Conservation (phyloP, 2,888 invertebrate genomes). For the Cancer borealis region DNA sequence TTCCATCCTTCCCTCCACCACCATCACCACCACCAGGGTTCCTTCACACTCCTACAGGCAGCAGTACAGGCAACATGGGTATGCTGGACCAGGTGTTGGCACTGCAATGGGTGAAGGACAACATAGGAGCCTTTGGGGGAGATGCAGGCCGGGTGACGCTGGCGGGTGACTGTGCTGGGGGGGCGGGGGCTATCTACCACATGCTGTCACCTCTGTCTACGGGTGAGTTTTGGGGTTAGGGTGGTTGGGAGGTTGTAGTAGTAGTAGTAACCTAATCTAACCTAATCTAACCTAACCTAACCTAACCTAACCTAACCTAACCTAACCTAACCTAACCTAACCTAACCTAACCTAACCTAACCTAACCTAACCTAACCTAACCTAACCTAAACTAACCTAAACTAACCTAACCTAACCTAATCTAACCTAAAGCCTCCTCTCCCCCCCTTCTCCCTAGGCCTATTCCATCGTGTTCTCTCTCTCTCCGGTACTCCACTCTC, state of each 20-base stretch:
- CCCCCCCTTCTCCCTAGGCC: constrained; percentile 50
- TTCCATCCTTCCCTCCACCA: background rate
- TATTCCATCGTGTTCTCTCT: constrained; percentile 74
- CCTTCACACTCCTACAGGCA: constrained; percentile 53
- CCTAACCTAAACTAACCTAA: too few species aligned
- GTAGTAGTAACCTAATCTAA: background rate
- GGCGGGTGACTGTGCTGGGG: constrained; percentile 76
- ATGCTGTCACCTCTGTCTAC: constrained; percentile 74
- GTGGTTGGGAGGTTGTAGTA: too few species aligned
- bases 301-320: background rate
- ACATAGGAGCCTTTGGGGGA: constrained; percentile 71
- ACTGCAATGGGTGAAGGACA: constrained; percentile 73
- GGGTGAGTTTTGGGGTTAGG: constrained; percentile 53
- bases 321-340: background rate
- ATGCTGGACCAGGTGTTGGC: constrained; percentile 75
- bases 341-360: too few species aligned
- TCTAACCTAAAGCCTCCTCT: too few species aligned
- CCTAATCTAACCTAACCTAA: background rate
- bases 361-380: too few species aligned
- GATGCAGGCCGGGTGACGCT: constrained; percentile 70
- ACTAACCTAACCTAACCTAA: too few species aligned
- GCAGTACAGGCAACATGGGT: constrained; percentile 71
- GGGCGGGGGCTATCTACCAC: constrained; percentile 71
- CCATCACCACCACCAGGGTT: constrained; percentile 43
- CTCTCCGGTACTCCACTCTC: constrained; percentile 72